Base-by-base conservation (phyloP, 1,140 invertebrate species). In the Portunus trituberculatus region DNA sequence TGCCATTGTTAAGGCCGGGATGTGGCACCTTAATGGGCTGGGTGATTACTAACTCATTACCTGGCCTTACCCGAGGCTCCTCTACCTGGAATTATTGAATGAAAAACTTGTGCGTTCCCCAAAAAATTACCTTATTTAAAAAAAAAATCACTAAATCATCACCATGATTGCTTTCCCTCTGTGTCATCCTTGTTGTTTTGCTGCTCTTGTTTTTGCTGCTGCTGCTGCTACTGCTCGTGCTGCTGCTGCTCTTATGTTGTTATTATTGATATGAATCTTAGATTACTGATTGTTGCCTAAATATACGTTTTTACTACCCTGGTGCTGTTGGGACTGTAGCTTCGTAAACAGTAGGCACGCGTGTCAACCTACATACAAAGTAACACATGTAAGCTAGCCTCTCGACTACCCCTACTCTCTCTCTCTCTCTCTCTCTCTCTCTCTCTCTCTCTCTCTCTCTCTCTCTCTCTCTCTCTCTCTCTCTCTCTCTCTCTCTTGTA, bases 1-100 rank as follows among this genome's bases (percentile, higher is more conserved):
- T 76, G 67, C 67, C 67, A 76, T 76, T 76, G 67, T 76, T 76
- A 76, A 76, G n/a, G 67, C n/a, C n/a, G n/a, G 67, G 67, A 76
- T 76, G 67, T 76, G 67, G 67, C 67, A 76, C 67, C 67, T 76
- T 25, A n/a, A 76, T 76, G 67, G 67, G 67, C 0, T n/a, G 67
- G 25, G 20, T 76, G 67, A 76, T 76, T 76, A n/a, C 67, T 76
- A n/a, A n/a, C 67, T 76, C 67, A 76, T 76, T 76, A 76, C 67
- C 67, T 76, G 67, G 20, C 67, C 67, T 76, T 1, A 76, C 67
- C 67, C n/a, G 67, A 25, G 20, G 67, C 16, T 76, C 67, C 20
- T n/a, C 25, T 76, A 25, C 67, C 67, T 76, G 67, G 67, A n/a
- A 76, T 76, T 76, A 76, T n/a, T 76, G 20, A 76, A 76, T n/a